phyloP scores from a whole-genome alignment of 2,113 vertebrate genomes.

The Cichladusa arquata region DNA sequence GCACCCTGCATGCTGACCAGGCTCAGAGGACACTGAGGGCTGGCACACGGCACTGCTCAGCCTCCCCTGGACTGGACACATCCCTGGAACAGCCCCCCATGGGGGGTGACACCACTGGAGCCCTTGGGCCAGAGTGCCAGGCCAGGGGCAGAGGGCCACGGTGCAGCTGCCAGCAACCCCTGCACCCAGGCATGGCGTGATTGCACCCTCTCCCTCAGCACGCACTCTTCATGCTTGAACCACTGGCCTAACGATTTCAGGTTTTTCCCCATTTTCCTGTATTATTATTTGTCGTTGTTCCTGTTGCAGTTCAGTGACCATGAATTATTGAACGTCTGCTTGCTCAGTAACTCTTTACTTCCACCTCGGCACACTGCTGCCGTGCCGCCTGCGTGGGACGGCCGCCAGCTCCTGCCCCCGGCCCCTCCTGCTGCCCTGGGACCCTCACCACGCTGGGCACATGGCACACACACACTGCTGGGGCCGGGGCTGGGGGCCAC shows the following conservation, averaged over 20 bases:
- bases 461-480: fast-evolving
- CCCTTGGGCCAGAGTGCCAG: fast-evolving
- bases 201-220: not conserved
- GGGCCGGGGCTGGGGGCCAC: fast-evolving
- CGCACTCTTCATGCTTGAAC: not conserved
- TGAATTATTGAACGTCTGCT: slow-evolving; percentile 59
- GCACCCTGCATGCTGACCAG: not conserved
- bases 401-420: not conserved
- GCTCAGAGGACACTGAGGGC: not conserved
- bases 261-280: slow-evolving; percentile 45
- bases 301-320: slow-evolving; percentile 58
- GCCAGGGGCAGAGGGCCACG: fast-evolving
- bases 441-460: fast-evolving
- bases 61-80: not conserved
- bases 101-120: fast-evolving
- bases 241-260: slow-evolving; percentile 33
- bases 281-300: slow-evolving; percentile 52
- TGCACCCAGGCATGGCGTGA: not conserved
- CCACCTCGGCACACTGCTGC: slow-evolving; percentile 29
- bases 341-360: slow-evolving; percentile 52
- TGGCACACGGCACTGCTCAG: not conserved
- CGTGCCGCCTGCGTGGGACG: fast-evolving
- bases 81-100: fast-evolving
- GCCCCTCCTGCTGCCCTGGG: not conserved
- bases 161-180: not conserved